Conservation (phyloP, 2,888 invertebrate genomes). For the Stenolophus ochropezus region DNA sequence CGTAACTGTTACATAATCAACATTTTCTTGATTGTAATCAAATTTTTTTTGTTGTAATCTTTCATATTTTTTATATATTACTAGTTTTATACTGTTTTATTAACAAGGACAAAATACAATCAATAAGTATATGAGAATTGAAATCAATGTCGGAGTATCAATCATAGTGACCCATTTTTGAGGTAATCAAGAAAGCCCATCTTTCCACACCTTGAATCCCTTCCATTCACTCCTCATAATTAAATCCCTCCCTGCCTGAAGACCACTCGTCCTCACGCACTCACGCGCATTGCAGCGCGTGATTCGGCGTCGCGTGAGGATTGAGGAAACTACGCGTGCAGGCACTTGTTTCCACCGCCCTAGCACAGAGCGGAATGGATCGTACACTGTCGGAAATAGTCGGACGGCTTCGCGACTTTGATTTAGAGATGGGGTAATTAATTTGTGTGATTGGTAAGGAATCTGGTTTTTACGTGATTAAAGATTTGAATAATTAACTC, state of each 20-base stretch:
- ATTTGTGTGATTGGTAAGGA: constrained; percentile 32
- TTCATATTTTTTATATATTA: no score
- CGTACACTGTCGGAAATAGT: neutral
- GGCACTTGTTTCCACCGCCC: neutral
- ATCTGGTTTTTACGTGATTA: constrained; percentile 34
- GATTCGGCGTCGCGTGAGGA: constrained; percentile 46
- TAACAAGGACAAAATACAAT: no score
- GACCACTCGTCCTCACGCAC: neutral
- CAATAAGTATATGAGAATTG: no score
- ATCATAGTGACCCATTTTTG: neutral
- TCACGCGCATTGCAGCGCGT: neutral
- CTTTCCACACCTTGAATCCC: constrained; percentile 15
- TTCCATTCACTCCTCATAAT: constrained; percentile 32
- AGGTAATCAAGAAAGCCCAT: constrained; percentile 6
- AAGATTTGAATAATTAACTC: constrained; percentile 22
- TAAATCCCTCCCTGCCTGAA: constrained; percentile 13
- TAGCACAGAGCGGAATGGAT: neutral
- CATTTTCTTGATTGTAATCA: no score
- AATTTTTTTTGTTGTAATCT: no score
- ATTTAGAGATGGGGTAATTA: constrained; percentile 10
- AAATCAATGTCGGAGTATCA: neutral
- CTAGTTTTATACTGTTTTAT: no score
- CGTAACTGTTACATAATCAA: no score
- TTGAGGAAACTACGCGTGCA: constrained; percentile 43
- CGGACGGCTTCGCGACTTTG: constrained; percentile 9